phyloP scores from a whole-genome alignment of 2,113 vertebrate genomes.

The Acinonyx jubatus region DNA sequence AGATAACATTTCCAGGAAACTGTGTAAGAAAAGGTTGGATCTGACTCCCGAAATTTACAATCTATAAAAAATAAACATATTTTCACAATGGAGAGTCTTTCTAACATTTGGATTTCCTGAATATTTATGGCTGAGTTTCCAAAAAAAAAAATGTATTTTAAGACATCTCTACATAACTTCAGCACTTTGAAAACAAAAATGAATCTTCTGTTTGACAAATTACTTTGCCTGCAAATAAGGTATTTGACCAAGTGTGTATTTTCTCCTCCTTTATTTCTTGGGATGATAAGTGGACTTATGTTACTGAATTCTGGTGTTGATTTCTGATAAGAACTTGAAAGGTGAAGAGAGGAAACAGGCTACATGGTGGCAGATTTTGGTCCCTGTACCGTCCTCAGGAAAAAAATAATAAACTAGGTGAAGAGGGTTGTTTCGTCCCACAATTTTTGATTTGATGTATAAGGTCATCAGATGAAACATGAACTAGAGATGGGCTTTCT shows the following conservation, averaged over 20 bases:
- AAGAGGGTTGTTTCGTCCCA: conserved; percentile 30
- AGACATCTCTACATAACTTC: conserved; percentile 7
- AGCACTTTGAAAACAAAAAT: conserved; percentile 39
- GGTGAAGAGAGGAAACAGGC: background rate
- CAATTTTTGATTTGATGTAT: conserved; percentile 59
- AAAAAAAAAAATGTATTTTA: conserved; percentile 34
- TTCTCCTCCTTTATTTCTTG: background rate
- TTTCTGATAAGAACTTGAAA: conserved; percentile 63
- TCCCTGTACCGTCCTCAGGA: background rate
- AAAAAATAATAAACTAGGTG: conserved; percentile 5
- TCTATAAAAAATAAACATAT: conserved; percentile 29
- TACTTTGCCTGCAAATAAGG: conserved; percentile 53
- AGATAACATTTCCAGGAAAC: background rate
- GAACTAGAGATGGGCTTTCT: conserved; percentile 45
- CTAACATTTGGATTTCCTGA: conserved; percentile 49
- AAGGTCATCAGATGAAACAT: conserved; percentile 63
- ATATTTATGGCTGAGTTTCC: conserved; percentile 52
- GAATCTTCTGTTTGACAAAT: conserved; percentile 58
- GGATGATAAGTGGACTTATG: conserved; percentile 18
- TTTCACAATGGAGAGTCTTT: conserved; percentile 48
- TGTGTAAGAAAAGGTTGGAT: background rate
- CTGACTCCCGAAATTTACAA: background rate
- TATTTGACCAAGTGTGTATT: background rate
- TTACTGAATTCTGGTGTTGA: conserved; percentile 58
- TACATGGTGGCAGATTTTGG: conserved; percentile 43